Conservation (phyloP, 2,888 invertebrate species). For the Rhingia rostrata region DNA sequence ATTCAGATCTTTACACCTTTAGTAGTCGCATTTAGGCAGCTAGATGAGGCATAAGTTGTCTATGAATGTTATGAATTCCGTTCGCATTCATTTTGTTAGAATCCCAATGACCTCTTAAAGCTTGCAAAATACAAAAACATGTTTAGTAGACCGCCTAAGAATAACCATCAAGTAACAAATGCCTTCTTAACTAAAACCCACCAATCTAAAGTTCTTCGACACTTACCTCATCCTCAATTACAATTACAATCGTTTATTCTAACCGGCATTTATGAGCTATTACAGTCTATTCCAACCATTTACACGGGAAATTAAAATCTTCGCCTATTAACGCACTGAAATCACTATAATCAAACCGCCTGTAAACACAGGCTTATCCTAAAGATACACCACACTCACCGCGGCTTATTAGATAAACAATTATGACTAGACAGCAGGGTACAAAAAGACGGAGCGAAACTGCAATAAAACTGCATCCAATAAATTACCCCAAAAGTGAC, state of each 20-base stretch:
- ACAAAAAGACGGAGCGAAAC: slow-evolving; percentile 7
- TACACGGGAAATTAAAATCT: slow-evolving; percentile 6
- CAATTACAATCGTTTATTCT: not conserved
- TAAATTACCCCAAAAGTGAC: slow-evolving; percentile 65
- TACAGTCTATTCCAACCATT: not conserved
- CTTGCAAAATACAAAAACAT: no score
- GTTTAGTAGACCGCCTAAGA: no score
- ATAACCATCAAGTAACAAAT: no score
- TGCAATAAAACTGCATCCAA: slow-evolving; percentile 47
- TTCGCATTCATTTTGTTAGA: no score
- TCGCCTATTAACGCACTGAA: slow-evolving; percentile 35
- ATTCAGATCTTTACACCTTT: no score
- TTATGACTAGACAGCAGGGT: slow-evolving; percentile 35
- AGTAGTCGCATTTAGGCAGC: no score
- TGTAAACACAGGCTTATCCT: slow-evolving; percentile 44
- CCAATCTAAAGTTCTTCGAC: not conserved
- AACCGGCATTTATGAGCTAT: slow-evolving; percentile 1
- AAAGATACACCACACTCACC: slow-evolving; percentile 25
- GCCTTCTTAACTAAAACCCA: no score
- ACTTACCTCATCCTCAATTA: not conserved
- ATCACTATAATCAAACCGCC: slow-evolving; percentile 31
- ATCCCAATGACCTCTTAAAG: no score
- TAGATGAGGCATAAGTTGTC: no score
- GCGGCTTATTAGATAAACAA: slow-evolving; percentile 46
- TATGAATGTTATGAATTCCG: no score